Conservation (phyloP, 1,140 invertebrate genomes). For the Drosophila quadrilineata region DNA sequence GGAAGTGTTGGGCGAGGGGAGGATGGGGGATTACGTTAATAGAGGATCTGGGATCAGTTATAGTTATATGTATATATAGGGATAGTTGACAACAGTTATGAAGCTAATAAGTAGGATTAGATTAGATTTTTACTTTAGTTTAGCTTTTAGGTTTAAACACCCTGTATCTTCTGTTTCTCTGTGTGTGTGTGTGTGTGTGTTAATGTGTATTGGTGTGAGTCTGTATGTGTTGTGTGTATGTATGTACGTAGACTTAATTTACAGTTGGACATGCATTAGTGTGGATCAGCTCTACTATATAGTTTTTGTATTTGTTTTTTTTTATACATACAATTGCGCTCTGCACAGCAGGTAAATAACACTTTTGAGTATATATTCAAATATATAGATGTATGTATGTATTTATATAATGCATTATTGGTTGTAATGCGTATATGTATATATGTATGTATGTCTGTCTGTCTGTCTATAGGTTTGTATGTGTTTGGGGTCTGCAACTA, state of each 20-base stretch:
- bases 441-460: constrained; percentile 23
- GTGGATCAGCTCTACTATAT: constrained; percentile 73
- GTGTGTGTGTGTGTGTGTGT: constrained; percentile 8
- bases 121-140: constrained; percentile 44
- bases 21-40: background rate
- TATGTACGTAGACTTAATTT: constrained; percentile 67
- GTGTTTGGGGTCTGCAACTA: constrained; percentile 18
- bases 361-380: constrained; percentile 78
- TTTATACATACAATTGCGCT: constrained; percentile 80
- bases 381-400: constrained; percentile 53
- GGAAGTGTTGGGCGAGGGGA: background rate
- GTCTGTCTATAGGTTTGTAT: constrained; percentile 22
- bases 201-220: constrained; percentile 19
- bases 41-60: background rate
- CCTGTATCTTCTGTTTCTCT: constrained; percentile 40
- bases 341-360: constrained; percentile 81
- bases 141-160: constrained; percentile 45
- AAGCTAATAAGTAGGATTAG: constrained; percentile 54
- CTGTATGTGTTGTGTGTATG: constrained; percentile 11
- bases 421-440: background rate
- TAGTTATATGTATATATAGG: background rate
- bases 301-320: too few species aligned
- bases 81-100: constrained; percentile 52
- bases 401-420: too few species aligned
- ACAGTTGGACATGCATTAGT: constrained; percentile 77